Base-by-base conservation (phyloP, 2,113 vertebrate genomes). In the Menidia beryllina region DNA sequence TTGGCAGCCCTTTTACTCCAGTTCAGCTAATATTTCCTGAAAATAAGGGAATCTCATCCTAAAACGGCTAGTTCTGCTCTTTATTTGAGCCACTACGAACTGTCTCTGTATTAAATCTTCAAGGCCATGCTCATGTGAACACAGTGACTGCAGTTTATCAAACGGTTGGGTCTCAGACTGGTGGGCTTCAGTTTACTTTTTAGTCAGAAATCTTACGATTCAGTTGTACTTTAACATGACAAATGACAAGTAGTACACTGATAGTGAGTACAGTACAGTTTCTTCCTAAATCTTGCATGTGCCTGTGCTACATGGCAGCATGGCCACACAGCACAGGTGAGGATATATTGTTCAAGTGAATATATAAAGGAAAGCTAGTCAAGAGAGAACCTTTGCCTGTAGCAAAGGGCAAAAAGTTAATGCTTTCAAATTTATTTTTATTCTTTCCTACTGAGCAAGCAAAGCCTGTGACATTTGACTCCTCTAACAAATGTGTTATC, bases 401-500 rank as follows among this genome's bases (percentile, higher is more conserved):
- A 51, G 74, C 70, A 68, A 75, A 84, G 68, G 70, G 45, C 68
- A 83, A 69, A 73, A 57, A 81, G 81, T 75, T 82, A 63, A 88
- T 79, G 75, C 41, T 84, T 86, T 89, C 77, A 76, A 59, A 81
- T 85, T 52, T 56, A 63, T 75, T 81, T 84, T 85, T 48, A 86
- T 83, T 71, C 73, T 80, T 83, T 82, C 75, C 87, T 83, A 86
- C 86, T 81, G 79, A 84, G 70, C 23, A 87, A 87, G 72, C 84
- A 86, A 78, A 69, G 52, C 63, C 52, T 71, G 62, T 71, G 69
- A 82, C 60, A 85, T 85, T 54, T 50, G 30, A 61, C 79, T 67
- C 77, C 65, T 84, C 41, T 78, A 74, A 62, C 59, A 88, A 88
- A 84, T 70, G 72, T 60, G 68, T 79, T 89, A 90, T 90, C 86